Base-by-base conservation (phyloP, 1,140 invertebrate species). In the Lasaia peninsularis region DNA sequence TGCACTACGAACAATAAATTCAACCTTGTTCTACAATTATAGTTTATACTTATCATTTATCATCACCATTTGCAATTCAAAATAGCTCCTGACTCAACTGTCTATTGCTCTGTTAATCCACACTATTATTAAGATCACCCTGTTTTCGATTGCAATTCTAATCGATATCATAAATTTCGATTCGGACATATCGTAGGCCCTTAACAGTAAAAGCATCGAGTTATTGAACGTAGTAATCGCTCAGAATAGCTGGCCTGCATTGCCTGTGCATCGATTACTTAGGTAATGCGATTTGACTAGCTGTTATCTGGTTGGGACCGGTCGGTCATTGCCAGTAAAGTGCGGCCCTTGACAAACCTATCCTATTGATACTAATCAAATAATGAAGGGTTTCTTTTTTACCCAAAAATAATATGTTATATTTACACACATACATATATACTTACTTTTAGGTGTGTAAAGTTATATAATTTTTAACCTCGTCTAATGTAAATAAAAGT, bases 201-300 rank as follows among this genome's bases (percentile, higher is more conserved):
- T 57, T 62, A 52, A 34, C 40, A 62, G 56, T 40, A 51, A 32
- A 52, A 14, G 16, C 37, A 59, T 59, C 54, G 53, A 62, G 60
- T 37, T 62, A 57, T 28, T 35, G 55, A 24, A 56, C 18, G 37
- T 51, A 48, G 49, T 58, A 63, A 63, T 55, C 34, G 57, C 49
- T 40, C 49, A 53, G 57, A 63, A 63, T 63, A 60, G 51, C 44
- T 21, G 31, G 48, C 33, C 18, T 66, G 66, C 64, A 77, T 67
- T 63, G 67, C 8, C 40, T 18, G 18, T 60, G 65, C 69, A 71
- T 73, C 72, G 70, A 77, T 73, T 74, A 62, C 58, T 35, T 18
- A 56, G 63, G 58, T 81, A 81, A 81, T 81, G 70, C 71, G 76
- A 81, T 79, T 81, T 76, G 69, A 65, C 67, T 67, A 57, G 59